phyloP scores from a whole-genome alignment of 2,113 vertebrate species.

The Zeus faber region DNA sequence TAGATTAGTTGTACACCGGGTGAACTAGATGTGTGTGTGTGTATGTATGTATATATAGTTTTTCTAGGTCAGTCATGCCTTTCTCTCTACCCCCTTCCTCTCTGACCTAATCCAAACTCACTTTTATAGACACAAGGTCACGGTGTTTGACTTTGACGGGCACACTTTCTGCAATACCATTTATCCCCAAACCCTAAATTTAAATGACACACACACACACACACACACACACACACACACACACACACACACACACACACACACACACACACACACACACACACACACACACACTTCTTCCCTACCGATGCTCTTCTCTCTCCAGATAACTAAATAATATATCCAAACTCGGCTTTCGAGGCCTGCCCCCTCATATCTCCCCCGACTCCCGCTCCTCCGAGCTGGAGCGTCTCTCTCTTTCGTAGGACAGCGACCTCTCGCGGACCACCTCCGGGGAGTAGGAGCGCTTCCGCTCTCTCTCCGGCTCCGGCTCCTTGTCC shows the following conservation, averaged over 20 bases:
- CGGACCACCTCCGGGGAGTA: constrained; percentile 55
- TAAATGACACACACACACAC: constrained; percentile 38
- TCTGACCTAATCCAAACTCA: constrained; percentile 10
- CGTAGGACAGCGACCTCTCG: constrained; percentile 63
- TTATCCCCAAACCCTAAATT: constrained; percentile 32
- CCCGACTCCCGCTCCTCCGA: constrained; percentile 78
- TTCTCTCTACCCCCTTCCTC: constrained; percentile 6
- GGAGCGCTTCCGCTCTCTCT: constrained; percentile 45
- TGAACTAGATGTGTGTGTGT: no score
- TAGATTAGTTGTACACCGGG: constrained; percentile 37
- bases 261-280: constrained; percentile 7
- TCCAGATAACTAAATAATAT: constrained; percentile 38
- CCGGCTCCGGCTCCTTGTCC: constrained; percentile 39
- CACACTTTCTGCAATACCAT: constrained; percentile 23
- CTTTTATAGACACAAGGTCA: constrained; percentile 16
- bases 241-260: constrained; percentile 22
- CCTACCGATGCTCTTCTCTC: no score
- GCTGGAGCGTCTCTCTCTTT: constrained; percentile 73
- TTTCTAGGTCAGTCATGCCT: constrained; percentile 13
- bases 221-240: neutral
- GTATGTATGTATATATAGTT: no score
- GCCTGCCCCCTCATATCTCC: constrained; percentile 63
- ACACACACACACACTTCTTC: constrained; percentile 23
- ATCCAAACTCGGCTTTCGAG: constrained; percentile 40
- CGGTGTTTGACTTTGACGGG: constrained; percentile 26